A percentile compares a stretch with the other conserved stretches of the same genome.
These are phyloP conservation scores for Alligator mississippiensis DNA, from an alignment of 2,113 vertebrate genomes.

Conservation along the genomic window DNA sequence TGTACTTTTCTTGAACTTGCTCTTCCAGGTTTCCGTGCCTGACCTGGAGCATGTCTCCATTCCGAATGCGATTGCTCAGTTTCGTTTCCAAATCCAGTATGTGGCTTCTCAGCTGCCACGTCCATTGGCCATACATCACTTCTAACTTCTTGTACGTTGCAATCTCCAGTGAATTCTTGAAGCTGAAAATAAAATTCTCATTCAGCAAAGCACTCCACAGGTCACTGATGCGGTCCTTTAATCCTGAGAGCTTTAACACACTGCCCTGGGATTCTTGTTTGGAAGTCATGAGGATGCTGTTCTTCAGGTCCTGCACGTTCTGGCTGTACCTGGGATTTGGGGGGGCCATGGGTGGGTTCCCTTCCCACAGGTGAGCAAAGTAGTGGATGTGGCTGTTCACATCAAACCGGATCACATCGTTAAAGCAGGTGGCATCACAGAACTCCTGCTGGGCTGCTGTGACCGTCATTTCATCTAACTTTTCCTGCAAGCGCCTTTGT, in stretches of 20 bases:
- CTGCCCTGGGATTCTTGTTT: background rate
- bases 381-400: conserved; percentile 71
- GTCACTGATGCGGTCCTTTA: conserved; percentile 50
- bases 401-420: conserved; percentile 68
- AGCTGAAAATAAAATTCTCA: conserved; percentile 78
- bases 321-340: conserved; percentile 76
- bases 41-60: conserved; percentile 31
- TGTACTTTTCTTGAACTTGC: conserved; percentile 24
- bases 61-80: conserved; percentile 64
- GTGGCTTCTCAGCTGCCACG: conserved; percentile 70
- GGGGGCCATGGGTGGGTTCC: conserved; percentile 76
- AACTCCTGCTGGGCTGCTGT: conserved; percentile 64
- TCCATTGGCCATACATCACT: conserved; percentile 65
- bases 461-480: conserved; percentile 69
- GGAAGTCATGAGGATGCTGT: conserved; percentile 54
- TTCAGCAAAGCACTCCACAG: conserved; percentile 71
- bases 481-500: conserved; percentile 56
- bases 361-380: conserved; percentile 75
- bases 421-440: conserved; percentile 55
- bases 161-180: conserved; percentile 73
- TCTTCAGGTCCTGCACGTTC: conserved; percentile 71
- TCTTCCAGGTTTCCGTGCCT: background rate
- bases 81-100: conserved; percentile 59
- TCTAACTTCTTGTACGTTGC: conserved; percentile 73
- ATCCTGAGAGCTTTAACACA: conserved; percentile 48